Base-by-base conservation (phyloP, 2,888 invertebrate genomes). In the Trichogramma dendrolimi region DNA sequence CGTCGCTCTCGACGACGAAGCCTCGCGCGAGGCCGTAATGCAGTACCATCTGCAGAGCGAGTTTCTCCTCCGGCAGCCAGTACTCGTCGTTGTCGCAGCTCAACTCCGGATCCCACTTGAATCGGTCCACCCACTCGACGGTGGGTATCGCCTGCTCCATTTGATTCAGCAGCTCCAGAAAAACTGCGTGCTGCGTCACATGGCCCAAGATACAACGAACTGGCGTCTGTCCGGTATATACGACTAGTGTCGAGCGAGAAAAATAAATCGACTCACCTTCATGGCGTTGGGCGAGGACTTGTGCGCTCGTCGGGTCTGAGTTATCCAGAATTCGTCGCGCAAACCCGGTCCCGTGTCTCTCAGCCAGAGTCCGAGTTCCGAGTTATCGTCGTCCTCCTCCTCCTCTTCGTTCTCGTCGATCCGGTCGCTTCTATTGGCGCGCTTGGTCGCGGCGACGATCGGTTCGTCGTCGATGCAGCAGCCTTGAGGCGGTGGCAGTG, bases 121-220 rank as follows among this genome's bases (percentile, higher is more conserved):
- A 77, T 10, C 72, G 62, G 43, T 75, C 73, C 10, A 69, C 67
- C 74, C 76, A 76, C 61, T 79, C 79, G 2, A 74, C 72, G 38
- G 74, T 75, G 27, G 77, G 74, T 61, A 77, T 75, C 4, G 78
- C 77, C 67, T 76, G 73, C 60, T 75, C 72, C 78, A 79, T 77
- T 68, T 77, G 74, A 63, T 72, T 70, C 44, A 79, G 49, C 40
- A 79, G 69, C 66, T 71, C 69, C 41, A 72, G 67, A 49, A 78
- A 62, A 44, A 72, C 70, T 3, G 69, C 66, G 54, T 69, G 73
- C 79, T 79, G 58, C 4, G 27, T 27, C 3, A 27, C 27, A 27
- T 27, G 27, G 27, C 27, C 27, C 27, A 27, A 27, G 27, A 27
- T 27, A 2, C 27, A 27, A 27, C 27, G 27, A 27, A 27, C 2